A percentile compares a stretch with the other conserved stretches of the same genome.
Conservation (phyloP, 1,140 invertebrate genomes). For the Sminthurides bifidus region DNA sequence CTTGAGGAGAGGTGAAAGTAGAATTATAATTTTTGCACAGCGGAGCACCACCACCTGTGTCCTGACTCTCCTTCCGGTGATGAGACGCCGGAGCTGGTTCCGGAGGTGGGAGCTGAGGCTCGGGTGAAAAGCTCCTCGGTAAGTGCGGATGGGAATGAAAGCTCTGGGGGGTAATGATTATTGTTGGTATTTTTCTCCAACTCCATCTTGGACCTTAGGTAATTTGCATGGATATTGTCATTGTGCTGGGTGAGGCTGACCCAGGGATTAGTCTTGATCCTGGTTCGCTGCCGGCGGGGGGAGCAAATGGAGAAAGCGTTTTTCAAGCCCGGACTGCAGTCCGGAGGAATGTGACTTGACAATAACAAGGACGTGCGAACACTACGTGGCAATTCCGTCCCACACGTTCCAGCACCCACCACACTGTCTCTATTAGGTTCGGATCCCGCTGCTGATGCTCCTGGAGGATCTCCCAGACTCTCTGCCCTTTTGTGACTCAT, state of each 20-base stretch:
- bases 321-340: constrained; percentile 5
- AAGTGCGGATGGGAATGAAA: too few species aligned
- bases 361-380: constrained; percentile 11
- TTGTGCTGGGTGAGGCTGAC: constrained; percentile 19
- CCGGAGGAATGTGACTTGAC: constrained; percentile 8
- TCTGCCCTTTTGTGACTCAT: constrained; percentile 1
- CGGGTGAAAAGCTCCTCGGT: too few species aligned
- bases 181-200: too few species aligned
- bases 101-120: too few species aligned
- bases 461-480: neutral
- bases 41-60: too few species aligned
- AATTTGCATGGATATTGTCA: constrained; percentile 14
- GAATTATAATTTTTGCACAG: too few species aligned
- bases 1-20: too few species aligned
- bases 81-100: too few species aligned
- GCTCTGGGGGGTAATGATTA: too few species aligned
- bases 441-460: neutral
- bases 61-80: too few species aligned
- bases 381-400: too few species aligned
- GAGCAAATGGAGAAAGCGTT: constrained; percentile 23
- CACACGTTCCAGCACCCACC: neutral
- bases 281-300: constrained; percentile 20
- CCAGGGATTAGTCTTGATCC: constrained; percentile 29
- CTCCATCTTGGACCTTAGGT: too few species aligned
- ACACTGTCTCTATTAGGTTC: neutral